These are phyloP conservation scores for Dynastes maya DNA, from an alignment of 2,888 invertebrate species.

Conservation along the genomic window DNA sequence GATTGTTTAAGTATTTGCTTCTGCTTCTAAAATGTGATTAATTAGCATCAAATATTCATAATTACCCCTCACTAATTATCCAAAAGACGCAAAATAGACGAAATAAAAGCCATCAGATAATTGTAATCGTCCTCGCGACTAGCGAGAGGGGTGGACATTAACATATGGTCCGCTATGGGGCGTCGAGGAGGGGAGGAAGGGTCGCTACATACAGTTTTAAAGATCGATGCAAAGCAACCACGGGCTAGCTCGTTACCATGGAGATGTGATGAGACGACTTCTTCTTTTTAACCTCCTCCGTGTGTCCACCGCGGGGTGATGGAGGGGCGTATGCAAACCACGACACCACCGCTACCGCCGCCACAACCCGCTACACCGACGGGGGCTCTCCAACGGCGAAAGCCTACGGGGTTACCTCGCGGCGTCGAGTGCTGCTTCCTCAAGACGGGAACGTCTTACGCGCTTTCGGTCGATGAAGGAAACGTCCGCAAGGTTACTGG, in stretches of 20 bases:
- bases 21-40: not conserved
- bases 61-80: not conserved
- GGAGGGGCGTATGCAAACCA: constrained; percentile 62
- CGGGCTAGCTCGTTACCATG: constrained; percentile 72
- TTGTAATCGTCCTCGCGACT: constrained; percentile 15
- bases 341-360: constrained; percentile 62
- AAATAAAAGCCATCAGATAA: not conserved
- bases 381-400: constrained; percentile 40
- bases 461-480: constrained; percentile 31
- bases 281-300: constrained; percentile 71
- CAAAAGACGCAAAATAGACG: not conserved
- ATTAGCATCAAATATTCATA: not conserved
- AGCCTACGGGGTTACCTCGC: constrained; percentile 43
- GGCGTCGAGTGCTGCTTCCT: constrained; percentile 31
- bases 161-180: constrained; percentile 56
- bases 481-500: constrained; percentile 17
- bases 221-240: constrained; percentile 72
- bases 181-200: constrained; percentile 61
- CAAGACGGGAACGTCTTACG: constrained; percentile 18
- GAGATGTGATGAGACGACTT: constrained; percentile 72
- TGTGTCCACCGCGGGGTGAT: constrained; percentile 66
- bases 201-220: constrained; percentile 68
- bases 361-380: constrained; percentile 54
- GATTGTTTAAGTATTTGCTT: not conserved
- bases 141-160: constrained; percentile 50